Evolutionary conservation across 2,113 vertebrate genomes (phyloP), one percentile per base, ranked within the genome.

Genomic region (Smithornis capensis): DNA sequence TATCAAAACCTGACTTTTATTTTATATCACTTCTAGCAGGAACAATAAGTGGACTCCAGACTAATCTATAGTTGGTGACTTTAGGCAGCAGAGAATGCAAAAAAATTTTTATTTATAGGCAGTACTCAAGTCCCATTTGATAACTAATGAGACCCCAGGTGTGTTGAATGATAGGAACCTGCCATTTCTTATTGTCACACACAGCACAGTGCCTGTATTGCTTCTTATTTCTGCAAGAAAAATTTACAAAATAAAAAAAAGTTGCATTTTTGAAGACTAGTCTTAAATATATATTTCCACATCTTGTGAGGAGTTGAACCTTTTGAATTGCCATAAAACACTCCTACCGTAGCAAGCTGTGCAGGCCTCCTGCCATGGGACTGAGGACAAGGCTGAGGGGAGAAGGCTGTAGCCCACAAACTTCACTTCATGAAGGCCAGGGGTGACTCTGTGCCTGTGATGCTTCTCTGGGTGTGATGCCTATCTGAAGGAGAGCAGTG

Each of bases 141-240:
- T 86, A 94, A 91, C 25, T 95, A 96, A 95, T 92, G 90, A 95
- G 94, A 96, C 94, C 97, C 82, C 5, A 31, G 91, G 82, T 37
- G 16, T 52, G 33, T 87, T 80, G 80, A 95, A 97, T 97, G 87
- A 94, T 92, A 94, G 47, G 49, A 96, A 89, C 6, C 25, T 90
- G 80, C 38, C 27, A 80, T 89, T 97, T 91, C 88, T 95, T 63
- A 76, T 79, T 96, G 86, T 57, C 65, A 50, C 80, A 86, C 44
- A 68, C 7, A 47, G 31, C 27, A 33, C 24, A 71, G 15, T 49
- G 81, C 75, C 42, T 89, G 5, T 69, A 67, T 75, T 60, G 16
- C 44, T 95, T 40, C 67, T 92, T 94, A 85, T 85, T 95, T 95
- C 88, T 89, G 12, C 9, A 96, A 87, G 33, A 78, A 86, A 55